A percentile compares a stretch with the other conserved stretches of the same genome.
Evolutionary conservation across 2,888 invertebrate species (phyloP).

Genomic region (Acronicta psi): DNA sequence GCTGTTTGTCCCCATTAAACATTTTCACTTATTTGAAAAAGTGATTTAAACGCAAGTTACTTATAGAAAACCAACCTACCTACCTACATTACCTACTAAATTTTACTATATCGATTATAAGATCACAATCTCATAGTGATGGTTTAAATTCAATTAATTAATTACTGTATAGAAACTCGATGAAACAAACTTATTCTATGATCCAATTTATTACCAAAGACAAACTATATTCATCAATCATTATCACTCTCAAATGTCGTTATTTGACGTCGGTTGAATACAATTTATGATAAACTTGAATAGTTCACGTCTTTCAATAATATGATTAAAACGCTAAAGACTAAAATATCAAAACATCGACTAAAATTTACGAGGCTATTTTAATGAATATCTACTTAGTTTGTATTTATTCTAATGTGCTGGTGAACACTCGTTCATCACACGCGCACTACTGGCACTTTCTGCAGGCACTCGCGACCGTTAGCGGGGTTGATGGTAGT

Average conservation of each 20-base stretch:
- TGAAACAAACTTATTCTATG: conserved; percentile 4
- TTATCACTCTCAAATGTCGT: conserved; percentile 15
- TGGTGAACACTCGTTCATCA: too few relatives aligned
- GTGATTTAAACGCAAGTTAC: too few relatives aligned
- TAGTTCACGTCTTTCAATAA: conserved; percentile 9
- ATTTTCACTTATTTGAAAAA: too few relatives aligned
- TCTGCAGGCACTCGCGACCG: too few relatives aligned
- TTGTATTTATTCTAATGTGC: neutral
- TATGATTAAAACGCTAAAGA: neutral
- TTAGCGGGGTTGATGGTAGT: too few relatives aligned
- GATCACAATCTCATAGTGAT: too few relatives aligned
- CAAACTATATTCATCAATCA: conserved; percentile 36
- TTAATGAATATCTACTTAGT: conserved; percentile 2
- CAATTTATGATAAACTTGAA: conserved; percentile 24
- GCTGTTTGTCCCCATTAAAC: too few relatives aligned
- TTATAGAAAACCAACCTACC: too few relatives aligned
- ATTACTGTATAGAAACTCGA: neutral
- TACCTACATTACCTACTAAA: too few relatives aligned
- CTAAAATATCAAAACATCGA: neutral
- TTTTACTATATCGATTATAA: too few relatives aligned
- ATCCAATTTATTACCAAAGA: conserved; percentile 5
- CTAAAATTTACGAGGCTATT: conserved; percentile 4
- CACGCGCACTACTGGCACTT: too few relatives aligned
- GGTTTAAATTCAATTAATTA: neutral
- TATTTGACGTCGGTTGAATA: conserved; percentile 9